phyloP scores from a whole-genome alignment of 2,888 invertebrate species.

The Pandemis corylana region DNA sequence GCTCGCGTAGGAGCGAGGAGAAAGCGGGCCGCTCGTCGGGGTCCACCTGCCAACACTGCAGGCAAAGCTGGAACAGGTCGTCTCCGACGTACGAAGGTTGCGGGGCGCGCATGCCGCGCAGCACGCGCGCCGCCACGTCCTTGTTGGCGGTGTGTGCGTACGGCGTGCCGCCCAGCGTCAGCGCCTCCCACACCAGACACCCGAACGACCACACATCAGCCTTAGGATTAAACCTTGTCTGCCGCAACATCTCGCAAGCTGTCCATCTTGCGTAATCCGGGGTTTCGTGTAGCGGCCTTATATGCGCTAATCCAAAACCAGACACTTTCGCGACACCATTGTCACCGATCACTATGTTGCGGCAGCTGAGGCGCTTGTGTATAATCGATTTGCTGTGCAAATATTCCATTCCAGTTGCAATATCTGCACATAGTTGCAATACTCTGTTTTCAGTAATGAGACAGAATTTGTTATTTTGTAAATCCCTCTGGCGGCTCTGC shows the following conservation, averaged over 20 bases:
- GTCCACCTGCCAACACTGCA: constrained; percentile 94
- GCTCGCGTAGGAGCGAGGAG: constrained; percentile 82
- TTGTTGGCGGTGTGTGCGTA: constrained; percentile 88
- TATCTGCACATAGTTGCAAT: constrained; percentile 87
- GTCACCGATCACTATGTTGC: constrained; percentile 88
- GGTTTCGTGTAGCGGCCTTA: constrained; percentile 85
- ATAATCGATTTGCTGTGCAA: constrained; percentile 87
- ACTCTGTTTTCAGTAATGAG: constrained; percentile 86
- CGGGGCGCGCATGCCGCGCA: constrained; percentile 88
- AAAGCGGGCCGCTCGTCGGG: constrained; percentile 92
- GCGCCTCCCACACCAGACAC: constrained; percentile 92
- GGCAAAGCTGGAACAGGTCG: constrained; percentile 91
- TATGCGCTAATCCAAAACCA: constrained; percentile 90
- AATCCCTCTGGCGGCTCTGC: constrained; percentile 83
- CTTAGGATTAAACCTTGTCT: constrained; percentile 87
- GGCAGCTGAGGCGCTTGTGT: constrained; percentile 90
- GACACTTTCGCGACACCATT: constrained; percentile 89
- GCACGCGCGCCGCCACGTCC: constrained; percentile 88
- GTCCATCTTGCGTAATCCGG: constrained; percentile 92
- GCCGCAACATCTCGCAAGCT: constrained; percentile 90
- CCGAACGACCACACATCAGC: constrained; percentile 95
- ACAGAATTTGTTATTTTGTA: constrained; percentile 84
- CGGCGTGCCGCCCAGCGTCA: constrained; percentile 91
- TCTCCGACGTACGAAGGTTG: constrained; percentile 91
- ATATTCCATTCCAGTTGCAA: constrained; percentile 90